These are phyloP conservation scores for Drosophila kuntzei DNA, from an alignment of 2,888 invertebrate genomes.

Conservation along the genomic window DNA sequence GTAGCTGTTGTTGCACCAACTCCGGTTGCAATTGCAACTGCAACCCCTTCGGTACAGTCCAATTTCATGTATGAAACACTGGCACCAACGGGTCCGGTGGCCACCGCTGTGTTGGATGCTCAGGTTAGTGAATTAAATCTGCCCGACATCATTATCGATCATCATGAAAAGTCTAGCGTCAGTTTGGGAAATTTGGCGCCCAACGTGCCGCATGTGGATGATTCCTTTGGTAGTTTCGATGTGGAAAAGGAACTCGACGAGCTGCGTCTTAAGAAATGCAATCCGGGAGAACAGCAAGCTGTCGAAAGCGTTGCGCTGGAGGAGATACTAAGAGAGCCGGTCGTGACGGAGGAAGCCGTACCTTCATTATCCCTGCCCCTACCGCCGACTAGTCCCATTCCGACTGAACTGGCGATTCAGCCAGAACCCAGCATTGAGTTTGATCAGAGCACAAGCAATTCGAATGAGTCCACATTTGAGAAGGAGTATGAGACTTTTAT, in stretches of 20 bases:
- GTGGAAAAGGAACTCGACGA: slow-evolving; percentile 83
- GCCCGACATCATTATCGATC: slow-evolving; percentile 85
- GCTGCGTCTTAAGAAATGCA: slow-evolving; percentile 60
- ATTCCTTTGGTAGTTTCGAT: slow-evolving; percentile 78
- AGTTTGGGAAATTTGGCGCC: slow-evolving; percentile 3
- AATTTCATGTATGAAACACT: slow-evolving; percentile 71
- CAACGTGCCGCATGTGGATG: slow-evolving; percentile 41
- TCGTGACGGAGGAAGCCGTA: slow-evolving; percentile 5
- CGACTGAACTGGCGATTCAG: neutral
- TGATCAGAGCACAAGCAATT: slow-evolving; percentile 75
- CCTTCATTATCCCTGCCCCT: neutral
- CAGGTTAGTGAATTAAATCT: slow-evolving; percentile 80
- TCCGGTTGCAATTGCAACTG: no score
- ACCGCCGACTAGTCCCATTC: slow-evolving; percentile 40
- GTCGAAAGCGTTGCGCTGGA: slow-evolving; percentile 35
- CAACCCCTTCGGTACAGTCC: neutral
- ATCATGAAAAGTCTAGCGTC: slow-evolving; percentile 80
- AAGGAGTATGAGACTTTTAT: slow-evolving; percentile 83
- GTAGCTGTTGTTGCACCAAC: slow-evolving; percentile 59
- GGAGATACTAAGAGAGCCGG: slow-evolving; percentile 47
- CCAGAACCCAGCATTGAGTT: slow-evolving; percentile 60
- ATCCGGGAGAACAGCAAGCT: slow-evolving; percentile 18
- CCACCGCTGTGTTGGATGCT: slow-evolving; percentile 67
- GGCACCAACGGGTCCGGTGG: slow-evolving; percentile 68
- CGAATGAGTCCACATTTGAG: slow-evolving; percentile 81